These are phyloP conservation scores for Campoletis raptor DNA, from an alignment of 2,888 invertebrate species.

Conservation along the genomic window DNA sequence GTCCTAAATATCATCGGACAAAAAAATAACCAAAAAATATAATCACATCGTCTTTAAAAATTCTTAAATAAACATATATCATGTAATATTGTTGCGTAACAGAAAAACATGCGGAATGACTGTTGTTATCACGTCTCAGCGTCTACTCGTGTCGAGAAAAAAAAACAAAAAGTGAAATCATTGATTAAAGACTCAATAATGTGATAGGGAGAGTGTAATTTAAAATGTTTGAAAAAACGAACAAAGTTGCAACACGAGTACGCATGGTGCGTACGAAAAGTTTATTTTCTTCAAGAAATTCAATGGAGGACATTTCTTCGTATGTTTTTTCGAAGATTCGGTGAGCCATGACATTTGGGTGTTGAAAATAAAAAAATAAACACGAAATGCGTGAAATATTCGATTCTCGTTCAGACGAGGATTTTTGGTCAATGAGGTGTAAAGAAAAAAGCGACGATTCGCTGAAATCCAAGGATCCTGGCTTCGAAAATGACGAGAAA, in stretches of 20 bases:
- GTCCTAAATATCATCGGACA: background rate
- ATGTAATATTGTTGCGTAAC: background rate
- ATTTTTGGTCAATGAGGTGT: background rate
- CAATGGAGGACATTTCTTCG: background rate
- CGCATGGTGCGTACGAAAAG: background rate
- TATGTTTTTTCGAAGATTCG: background rate
- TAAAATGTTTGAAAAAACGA: background rate
- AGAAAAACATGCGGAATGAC: background rate
- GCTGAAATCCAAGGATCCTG: background rate
- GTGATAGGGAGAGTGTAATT: background rate
- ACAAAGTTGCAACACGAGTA: background rate
- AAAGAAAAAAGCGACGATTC: background rate
- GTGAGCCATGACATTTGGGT: background rate
- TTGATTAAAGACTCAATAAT: background rate
- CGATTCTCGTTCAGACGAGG: background rate
- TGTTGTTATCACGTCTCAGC: background rate
- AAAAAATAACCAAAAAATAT: background rate
- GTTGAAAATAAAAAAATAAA: background rate
- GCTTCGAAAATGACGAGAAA: background rate
- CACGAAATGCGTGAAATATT: constrained; percentile 11
- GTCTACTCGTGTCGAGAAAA: background rate
- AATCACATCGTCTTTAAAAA: background rate
- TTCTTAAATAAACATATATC: background rate
- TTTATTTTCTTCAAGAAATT: background rate
- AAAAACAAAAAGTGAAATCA: background rate